Base-by-base conservation (phyloP, 2,113 vertebrate genomes). In the Vireo altiloquus region DNA sequence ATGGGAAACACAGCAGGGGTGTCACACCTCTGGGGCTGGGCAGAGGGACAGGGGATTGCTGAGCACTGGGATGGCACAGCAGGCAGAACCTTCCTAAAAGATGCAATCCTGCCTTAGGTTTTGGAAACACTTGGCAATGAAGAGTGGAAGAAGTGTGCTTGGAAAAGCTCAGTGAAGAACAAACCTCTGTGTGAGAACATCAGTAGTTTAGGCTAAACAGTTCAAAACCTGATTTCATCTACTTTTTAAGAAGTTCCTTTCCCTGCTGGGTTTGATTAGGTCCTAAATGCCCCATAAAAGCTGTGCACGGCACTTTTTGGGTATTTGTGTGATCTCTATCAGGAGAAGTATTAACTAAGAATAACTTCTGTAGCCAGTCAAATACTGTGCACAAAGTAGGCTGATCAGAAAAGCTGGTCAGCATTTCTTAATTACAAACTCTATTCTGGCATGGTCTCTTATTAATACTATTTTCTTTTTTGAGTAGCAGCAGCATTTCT, bases 291-390 rank as follows among this genome's bases (percentile, higher is more conserved):
- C 15, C 23, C 79, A 30, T 54, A 70, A 82, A 90, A 92, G 44
- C 83, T 61, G 50, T 28, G 27, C 25, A 8, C 78, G 69, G 52
- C 50, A 65, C 64, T 94, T 95, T 72, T 49, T n/a, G 11, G 84
- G 33, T 87, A 53, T 77, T 86, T 92, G 44, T 78, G 22, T 70
- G 83, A 95, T 42, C 49, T 96, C 93, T 85, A 33, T n/a, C 49
- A 79, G 23, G 56, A 56, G 21, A 75, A 82, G 13, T 3, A 42
- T 23, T 42, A 68, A 23, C 11, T n/a, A 70, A 72, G 42, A 74
- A 74, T 17, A 54, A 21, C 28, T 78, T 56, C 35, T 46, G 28
- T 24, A 80, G 40, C 54, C 42, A 53, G 33, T 42, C 20, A 30
- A 92, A 53, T 19, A n/a, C 18, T 30, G 63, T 0, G 3, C 59